Evolutionary conservation across 2,113 vertebrate species (phyloP), one percentile per base, ranked within the genome.

Genomic region (Vidua macroura): DNA sequence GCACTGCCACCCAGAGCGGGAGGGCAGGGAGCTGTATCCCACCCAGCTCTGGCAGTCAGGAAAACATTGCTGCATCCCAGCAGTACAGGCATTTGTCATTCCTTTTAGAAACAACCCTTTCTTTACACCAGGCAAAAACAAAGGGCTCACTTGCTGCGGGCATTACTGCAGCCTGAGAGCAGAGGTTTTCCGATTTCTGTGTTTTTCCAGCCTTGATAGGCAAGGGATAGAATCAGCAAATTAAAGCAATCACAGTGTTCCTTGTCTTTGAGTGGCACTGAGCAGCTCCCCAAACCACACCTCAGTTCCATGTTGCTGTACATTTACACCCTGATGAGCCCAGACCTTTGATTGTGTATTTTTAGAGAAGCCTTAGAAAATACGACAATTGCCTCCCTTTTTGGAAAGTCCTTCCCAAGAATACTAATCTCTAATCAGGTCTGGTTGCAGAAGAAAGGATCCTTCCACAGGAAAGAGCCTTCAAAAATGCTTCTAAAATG

Each of bases 301-400:
- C 5, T 1, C n/a, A 30, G 19, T 2, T 70, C 17, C 56, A 63
- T 2, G 0, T 44, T 33, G 33, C 62, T 59, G 9, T n/a, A 24
- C 15, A 5, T 37, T 62, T 44, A 28, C 19, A 2, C 25, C 15
- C n/a, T 31, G 9, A 28, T 35, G 44, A 79, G 24, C 52, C 52
- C 9, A 7, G 7, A 37, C 35, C 15, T 84, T 41, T 51, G 44
- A 24, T 2, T 31, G 33, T 28, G 16, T 43, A n/a, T 75, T 68
- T 95, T 83, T 67, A 84, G 51, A 84, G 30, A 94, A 59, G 33
- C 20, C 46, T 49, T 35, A 86, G 35, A 60, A 81, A 49, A 39
- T 24, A 51, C 0, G 0, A 37, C 14, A 56, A n/a, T 35, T 82
- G 21, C 16, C 66, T 72, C 67, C 52, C 33, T 84, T 58, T 49